Percentiles rank a stretch among this genome's conserved stretches.
phyloP scores from a whole-genome alignment of 2,888 invertebrate species.

The Biston stratarius region DNA sequence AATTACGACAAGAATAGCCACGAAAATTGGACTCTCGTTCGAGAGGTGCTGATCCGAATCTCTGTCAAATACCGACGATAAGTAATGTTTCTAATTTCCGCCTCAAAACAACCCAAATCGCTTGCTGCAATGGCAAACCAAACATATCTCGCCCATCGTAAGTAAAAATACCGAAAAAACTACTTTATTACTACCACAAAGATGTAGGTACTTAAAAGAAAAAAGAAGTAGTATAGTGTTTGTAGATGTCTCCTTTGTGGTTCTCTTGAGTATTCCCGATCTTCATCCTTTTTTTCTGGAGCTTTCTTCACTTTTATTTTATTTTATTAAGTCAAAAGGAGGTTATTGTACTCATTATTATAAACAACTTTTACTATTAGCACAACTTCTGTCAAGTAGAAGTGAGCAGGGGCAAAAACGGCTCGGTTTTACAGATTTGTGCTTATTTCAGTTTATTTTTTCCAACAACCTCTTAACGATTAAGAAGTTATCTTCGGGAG shows the following conservation, averaged over 20 bases:
- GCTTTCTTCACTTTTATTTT: no score
- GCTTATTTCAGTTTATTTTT: constrained; percentile 6
- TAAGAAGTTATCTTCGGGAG: constrained; percentile 4
- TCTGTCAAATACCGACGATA: constrained; percentile 41
- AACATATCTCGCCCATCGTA: background rate
- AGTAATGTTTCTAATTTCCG: constrained; percentile 49
- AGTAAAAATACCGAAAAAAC: no score
- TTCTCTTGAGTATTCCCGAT: no score
- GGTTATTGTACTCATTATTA: no score
- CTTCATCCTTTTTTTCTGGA: no score
- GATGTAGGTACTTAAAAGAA: no score
- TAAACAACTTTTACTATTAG: no score
- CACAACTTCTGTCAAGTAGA: background rate
- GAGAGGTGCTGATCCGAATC: constrained; percentile 27
- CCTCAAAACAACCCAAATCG: constrained; percentile 24
- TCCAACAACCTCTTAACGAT: constrained; percentile 1
- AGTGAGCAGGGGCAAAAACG: constrained; percentile 7
- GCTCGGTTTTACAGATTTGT: constrained; percentile 11
- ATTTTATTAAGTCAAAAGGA: no score
- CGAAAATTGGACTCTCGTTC: constrained; percentile 25
- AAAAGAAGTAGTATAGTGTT: no score
- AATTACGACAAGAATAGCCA: constrained; percentile 24
- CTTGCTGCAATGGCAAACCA: constrained; percentile 19
- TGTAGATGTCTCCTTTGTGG: no score
- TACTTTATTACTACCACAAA: no score